A percentile compares a stretch with the other conserved stretches of the same genome.
Evolutionary conservation across 2,797 vertebrate species (phyloP).

Genomic region (Perodicticus potto): DNA sequence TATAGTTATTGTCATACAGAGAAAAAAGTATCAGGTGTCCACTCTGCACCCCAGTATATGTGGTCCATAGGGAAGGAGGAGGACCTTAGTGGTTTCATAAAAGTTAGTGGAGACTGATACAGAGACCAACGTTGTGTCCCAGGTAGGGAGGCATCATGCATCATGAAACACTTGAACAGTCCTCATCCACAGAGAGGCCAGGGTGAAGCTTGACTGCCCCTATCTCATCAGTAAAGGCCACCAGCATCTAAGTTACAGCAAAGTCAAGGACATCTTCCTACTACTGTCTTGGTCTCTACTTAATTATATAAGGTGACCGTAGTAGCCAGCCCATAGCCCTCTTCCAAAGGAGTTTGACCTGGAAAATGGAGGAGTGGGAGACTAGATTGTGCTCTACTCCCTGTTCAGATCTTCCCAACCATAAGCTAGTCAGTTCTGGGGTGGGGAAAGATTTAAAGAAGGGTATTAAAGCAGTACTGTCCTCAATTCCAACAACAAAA

Average conservation of each 20-base stretch:
- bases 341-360: background rate
- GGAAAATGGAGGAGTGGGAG: background rate
- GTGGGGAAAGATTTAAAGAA: background rate
- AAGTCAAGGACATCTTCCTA: background rate
- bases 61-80: background rate
- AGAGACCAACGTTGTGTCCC: background rate
- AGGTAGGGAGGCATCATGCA: background rate
- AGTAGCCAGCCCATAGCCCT: background rate
- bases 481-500: background rate
- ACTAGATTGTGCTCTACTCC: background rate
- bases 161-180: background rate
- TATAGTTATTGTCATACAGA: background rate
- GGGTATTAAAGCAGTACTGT: background rate
- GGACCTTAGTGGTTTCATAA: background rate
- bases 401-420: background rate
- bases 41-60: background rate
- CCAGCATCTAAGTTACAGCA: constrained; percentile 5
- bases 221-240: background rate
- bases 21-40: background rate
- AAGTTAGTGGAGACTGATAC: background rate
- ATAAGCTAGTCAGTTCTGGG: background rate
- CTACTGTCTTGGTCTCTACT: background rate
- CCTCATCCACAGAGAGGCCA: background rate
- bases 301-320: background rate
- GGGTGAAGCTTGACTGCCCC: background rate